phyloP scores from a whole-genome alignment of 2,888 invertebrate species.

The Scrobipalpa atriplicella region DNA sequence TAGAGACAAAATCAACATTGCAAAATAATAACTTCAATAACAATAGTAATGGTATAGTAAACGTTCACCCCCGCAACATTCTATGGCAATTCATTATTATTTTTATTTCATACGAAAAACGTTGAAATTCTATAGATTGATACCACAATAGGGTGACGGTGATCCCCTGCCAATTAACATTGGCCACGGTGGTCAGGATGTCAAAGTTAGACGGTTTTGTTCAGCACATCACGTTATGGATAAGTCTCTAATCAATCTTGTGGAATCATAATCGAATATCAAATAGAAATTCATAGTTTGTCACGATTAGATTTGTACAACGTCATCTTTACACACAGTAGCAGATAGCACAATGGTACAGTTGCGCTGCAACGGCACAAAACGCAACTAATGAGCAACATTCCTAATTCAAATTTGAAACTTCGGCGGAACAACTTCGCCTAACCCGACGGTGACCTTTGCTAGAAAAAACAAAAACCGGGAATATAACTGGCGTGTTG shows the following conservation, averaged over 20 bases:
- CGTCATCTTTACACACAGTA: constrained; percentile 19
- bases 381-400: constrained; percentile 62
- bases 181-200: constrained; percentile 76
- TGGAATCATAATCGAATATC: constrained; percentile 19
- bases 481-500: constrained; percentile 67
- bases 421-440: constrained; percentile 66
- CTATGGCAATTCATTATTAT: constrained; percentile 67
- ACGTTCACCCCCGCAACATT: constrained; percentile 71
- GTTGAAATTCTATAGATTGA: constrained; percentile 58
- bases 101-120: constrained; percentile 69
- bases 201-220: constrained; percentile 70
- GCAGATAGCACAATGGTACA: constrained; percentile 44
- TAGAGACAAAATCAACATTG: constrained; percentile 26
- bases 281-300: constrained; percentile 28
- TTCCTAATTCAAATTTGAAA: constrained; percentile 52
- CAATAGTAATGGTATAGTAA: constrained; percentile 31
- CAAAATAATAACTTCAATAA: constrained; percentile 20
- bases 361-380: constrained; percentile 42
- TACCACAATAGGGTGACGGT: constrained; percentile 53
- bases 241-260: constrained; percentile 31
- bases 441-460: constrained; percentile 61
- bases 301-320: constrained; percentile 12
- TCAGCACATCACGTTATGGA: constrained; percentile 47
- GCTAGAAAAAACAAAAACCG: constrained; percentile 74
- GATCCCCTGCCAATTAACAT: constrained; percentile 81